Percentiles rank a stretch among this genome's conserved stretches.
phyloP scores from a whole-genome alignment of 2,888 invertebrate species.

The Caenorhabditis sp. region DNA sequence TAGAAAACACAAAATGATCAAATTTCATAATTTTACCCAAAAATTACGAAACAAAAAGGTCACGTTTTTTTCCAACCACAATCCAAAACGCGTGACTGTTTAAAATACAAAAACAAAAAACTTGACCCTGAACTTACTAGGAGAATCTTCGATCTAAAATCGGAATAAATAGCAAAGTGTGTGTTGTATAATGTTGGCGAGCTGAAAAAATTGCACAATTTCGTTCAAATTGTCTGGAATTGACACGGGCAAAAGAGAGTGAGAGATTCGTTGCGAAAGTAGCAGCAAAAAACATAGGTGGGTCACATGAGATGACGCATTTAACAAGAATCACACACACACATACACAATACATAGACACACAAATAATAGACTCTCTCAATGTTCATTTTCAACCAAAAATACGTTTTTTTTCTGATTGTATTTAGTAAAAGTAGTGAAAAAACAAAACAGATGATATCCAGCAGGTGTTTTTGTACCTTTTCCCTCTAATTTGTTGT shows the following conservation, averaged over 20 bases:
- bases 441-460: too few relatives aligned
- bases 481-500: too few relatives aligned
- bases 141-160: not conserved
- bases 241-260: not conserved
- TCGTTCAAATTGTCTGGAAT: not conserved
- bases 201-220: not conserved
- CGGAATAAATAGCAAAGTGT: not conserved
- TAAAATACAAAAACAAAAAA: too few relatives aligned
- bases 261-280: not conserved
- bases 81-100: too few relatives aligned
- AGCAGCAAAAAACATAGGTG: not conserved
- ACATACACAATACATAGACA: not conserved
- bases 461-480: too few relatives aligned
- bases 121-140: too few relatives aligned
- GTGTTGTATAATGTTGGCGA: not conserved
- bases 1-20: too few relatives aligned
- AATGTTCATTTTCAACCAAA: not conserved
- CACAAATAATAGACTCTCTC: not conserved
- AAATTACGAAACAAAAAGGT: too few relatives aligned
- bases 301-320: not conserved
- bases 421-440: too few relatives aligned
- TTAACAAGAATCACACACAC: not conserved
- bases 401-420: not conserved
- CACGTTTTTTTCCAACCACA: too few relatives aligned
- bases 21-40: too few relatives aligned